Conservation (phyloP, 2,888 invertebrate species). For the Netelia virgata region DNA sequence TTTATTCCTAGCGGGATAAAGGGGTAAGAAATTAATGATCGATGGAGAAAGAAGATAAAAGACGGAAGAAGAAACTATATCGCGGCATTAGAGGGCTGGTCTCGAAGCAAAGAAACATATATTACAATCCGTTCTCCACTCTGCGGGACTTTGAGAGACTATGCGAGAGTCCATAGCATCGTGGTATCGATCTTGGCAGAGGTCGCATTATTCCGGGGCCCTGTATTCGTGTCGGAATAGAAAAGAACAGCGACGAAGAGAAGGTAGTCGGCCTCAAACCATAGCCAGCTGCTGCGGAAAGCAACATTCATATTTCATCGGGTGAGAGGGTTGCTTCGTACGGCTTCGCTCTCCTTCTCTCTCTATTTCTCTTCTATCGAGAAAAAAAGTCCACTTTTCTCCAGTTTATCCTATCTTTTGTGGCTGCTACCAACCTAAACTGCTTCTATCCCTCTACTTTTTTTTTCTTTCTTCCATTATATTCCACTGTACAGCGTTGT, state of each 20-base stretch:
- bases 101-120: constrained; percentile 18
- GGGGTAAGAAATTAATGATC: constrained; percentile 11
- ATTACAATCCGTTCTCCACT: constrained; percentile 44
- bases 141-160: constrained; percentile 46
- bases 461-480: constrained; percentile 30
- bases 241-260: constrained; percentile 59
- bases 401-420: constrained; percentile 41
- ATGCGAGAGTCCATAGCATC: constrained; percentile 64
- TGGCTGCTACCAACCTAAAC: constrained; percentile 2
- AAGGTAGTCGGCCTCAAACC: constrained; percentile 76
- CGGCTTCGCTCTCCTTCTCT: constrained; percentile 61
- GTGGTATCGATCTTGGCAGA: constrained; percentile 66
- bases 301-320: constrained; percentile 79
- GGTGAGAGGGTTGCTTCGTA: constrained; percentile 71
- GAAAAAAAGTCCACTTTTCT: constrained; percentile 23
- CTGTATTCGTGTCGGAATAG: constrained; percentile 43
- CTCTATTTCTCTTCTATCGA: constrained; percentile 50
- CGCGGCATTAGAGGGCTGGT: constrained; percentile 31
- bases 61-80: neutral
- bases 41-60: neutral
- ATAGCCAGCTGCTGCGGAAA: constrained; percentile 77
- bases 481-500: neutral
- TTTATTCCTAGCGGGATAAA: neutral
- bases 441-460: constrained; percentile 19
- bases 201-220: constrained; percentile 50